Evolutionary conservation across 2,797 vertebrate species (phyloP).

Genomic region (Lacerta bilineata): DNA sequence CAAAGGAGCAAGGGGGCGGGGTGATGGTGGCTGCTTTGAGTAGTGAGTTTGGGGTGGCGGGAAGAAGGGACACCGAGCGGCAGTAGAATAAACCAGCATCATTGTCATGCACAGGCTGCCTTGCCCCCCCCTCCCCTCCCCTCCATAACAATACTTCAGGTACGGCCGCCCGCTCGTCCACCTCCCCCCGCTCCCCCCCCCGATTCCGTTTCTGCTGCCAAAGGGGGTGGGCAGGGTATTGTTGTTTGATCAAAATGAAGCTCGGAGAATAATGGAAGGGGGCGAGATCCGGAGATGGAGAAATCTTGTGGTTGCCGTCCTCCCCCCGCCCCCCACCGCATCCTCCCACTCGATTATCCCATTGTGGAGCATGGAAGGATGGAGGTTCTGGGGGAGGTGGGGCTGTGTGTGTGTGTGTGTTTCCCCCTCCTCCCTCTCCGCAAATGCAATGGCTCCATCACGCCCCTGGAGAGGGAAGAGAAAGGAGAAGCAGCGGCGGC

Average conservation of each 20-base stretch:
- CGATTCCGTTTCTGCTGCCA: not conserved
- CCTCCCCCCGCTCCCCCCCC: not conserved
- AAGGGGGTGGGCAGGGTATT: not conserved
- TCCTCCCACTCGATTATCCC: not conserved
- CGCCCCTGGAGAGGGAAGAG: slow-evolving; percentile 17
- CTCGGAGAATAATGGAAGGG: not conserved
- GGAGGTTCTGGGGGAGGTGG: too few relatives aligned
- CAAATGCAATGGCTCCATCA: slow-evolving; percentile 11
- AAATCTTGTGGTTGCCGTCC: not conserved
- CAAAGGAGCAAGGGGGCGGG: not conserved
- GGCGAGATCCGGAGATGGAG: not conserved
- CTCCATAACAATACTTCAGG: slow-evolving; percentile 55
- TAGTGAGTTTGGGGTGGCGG: not conserved
- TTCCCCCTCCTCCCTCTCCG: not conserved
- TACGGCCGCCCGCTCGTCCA: slow-evolving; percentile 50
- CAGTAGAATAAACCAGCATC: slow-evolving; percentile 51
- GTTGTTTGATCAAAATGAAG: not conserved
- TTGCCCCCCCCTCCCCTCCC: slow-evolving; percentile 45
- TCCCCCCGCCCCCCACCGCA: not conserved
- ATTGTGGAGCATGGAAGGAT: not conserved
- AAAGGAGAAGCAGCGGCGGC: not conserved
- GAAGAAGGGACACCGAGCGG: slow-evolving; percentile 4
- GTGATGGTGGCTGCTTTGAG: not conserved
- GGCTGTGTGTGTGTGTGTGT: not conserved
- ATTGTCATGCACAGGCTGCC: slow-evolving; percentile 51